Evolutionary conservation across 2,113 vertebrate species (phyloP), one percentile per base, ranked within the genome.

Genomic region (Elephas maximus): DNA sequence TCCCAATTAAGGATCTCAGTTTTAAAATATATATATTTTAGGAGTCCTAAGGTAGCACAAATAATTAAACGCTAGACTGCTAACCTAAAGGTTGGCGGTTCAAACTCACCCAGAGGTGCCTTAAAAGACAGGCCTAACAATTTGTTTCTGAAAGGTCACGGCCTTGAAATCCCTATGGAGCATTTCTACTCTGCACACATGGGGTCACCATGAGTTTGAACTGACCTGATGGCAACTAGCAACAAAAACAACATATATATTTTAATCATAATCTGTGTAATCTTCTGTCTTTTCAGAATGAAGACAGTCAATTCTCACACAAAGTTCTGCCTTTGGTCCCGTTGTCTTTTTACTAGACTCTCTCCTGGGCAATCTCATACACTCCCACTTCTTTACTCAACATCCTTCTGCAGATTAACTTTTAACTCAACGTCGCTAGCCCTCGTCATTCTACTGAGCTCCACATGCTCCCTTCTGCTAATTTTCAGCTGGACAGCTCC

Each of bases 201-300:
- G 65, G 28, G 65, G 65, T 69, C 30, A 69, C 65, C 26, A 67
- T 69, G 30, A 69, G 30, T 69, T 33, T 11, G 10, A 33, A 33
- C 30, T 65, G 30, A 69, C 10, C 5, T 7, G 8, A 12, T 6
- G 15, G 30, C 65, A 30, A 33, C 8, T 28, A 69, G 15, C 28
- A 69, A 69, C 3, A 69, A 33, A 12, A 24, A 69, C 12, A 11
- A 69, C 30, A 69, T 69, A 4, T 0, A 78, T 4, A 90, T 53
- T 97, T 94, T 87, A 94, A 91, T 86, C 28, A 86, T 90, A 76
- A 74, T 53, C 7, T 30, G 94, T 89, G 79, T 73, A 79, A 87
- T 91, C 28, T 57, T 88, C 87, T 82, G 9, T 93, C 28, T 94
- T 88, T 53, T 24, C 37, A 69, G 14, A 76, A 8, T 89, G 41